Evolutionary conservation across 2,888 invertebrate genomes (phyloP), one percentile per base, ranked within the genome.

Genomic region (Osedax frankpressi): DNA sequence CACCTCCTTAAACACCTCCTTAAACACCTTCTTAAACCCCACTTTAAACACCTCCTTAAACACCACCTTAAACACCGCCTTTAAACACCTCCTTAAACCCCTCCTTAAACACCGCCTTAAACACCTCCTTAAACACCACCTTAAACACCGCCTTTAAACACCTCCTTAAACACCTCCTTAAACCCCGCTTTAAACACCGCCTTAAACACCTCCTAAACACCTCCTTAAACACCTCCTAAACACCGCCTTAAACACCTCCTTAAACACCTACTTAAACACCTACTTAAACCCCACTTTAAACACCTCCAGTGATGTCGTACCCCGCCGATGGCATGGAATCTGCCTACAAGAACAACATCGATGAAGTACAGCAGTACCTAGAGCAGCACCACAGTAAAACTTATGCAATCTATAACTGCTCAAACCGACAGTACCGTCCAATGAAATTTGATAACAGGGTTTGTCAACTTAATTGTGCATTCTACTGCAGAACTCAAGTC

Each of bases 271-370:
- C 3, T n/a, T 11, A 11, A 44, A 44, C 19, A 44, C 44, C 44
- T 19, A 6, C 44, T 6, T 44, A 11, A 44, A 44, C 44, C 6
- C 44, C 44, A 6, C 44, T 19, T 6, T 44, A 11, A 44, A 6
- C 24, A 25, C n/a, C 14, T 65, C 70, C 70, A 80, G 92, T 94
- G 25, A 94, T 96, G 93, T 94, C 95, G 3, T 94, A 90, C 83
- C 94, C 95, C 0, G 93, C 92, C 0, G 95, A 96, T 83, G 93
- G 94, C 3, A 88, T 94, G 71, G 94, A 95, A 83, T 91, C 93
- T n/a, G 81, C 84, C 27, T 92, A 93, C 82, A 90, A 91, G 82
- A 94, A 94, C 84, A 91, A 93, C 82, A 90, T 94, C 77, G 94
- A 95, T 80, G 94, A 94, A 82, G 93, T 96, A 1, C 88, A 90